Evolutionary conservation across 2,888 invertebrate genomes (phyloP).

Genomic region (Hypselothyrea guttata): DNA sequence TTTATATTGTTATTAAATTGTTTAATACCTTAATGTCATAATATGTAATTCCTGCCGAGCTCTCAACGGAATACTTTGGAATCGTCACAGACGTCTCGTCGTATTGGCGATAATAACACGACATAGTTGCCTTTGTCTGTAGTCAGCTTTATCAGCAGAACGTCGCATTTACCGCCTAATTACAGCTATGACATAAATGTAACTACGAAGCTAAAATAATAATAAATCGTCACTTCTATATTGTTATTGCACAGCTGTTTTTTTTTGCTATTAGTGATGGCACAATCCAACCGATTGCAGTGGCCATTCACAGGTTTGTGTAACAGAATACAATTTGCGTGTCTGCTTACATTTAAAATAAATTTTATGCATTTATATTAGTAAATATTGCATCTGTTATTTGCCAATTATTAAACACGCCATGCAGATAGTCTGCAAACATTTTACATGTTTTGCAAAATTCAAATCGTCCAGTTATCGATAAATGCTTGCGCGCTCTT

Average conservation of each 20-base stretch:
- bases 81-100: constrained; percentile 87
- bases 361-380: no score
- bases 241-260: no score
- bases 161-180: constrained; percentile 16
- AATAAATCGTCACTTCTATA: no score
- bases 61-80: constrained; percentile 85
- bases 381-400: no score
- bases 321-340: no score
- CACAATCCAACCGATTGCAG: no score
- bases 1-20: background rate
- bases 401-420: no score
- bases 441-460: background rate
- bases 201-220: no score
- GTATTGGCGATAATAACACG: constrained; percentile 88
- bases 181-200: background rate
- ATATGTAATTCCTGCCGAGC: constrained; percentile 86
- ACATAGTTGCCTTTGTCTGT: constrained; percentile 84
- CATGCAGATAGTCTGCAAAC: no score
- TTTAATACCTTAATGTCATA: constrained; percentile 85
- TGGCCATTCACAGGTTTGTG: no score
- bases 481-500: background rate
- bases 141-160: background rate
- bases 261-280: no score
- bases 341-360: no score
- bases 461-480: constrained; percentile 10